Conservation (phyloP, 2,113 vertebrate species). For the Paramisgurnus dabryanus region DNA sequence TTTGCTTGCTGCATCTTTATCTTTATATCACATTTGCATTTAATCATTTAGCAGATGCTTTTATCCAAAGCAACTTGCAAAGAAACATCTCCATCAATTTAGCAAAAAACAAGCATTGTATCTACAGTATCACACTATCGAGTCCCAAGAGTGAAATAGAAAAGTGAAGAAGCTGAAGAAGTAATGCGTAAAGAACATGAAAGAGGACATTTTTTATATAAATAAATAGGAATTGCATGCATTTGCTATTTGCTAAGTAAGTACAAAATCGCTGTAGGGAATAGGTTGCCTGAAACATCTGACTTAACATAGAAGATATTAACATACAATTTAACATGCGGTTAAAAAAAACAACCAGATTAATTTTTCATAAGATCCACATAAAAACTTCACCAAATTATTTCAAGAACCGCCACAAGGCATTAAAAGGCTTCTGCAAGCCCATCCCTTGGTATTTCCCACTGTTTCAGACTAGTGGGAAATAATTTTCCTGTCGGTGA, state of each 20-base stretch:
- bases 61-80: too few relatives aligned
- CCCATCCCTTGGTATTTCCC: not conserved
- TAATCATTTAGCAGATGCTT: too few relatives aligned
- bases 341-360: not conserved
- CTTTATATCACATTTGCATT: not conserved
- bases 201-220: too few relatives aligned
- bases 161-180: too few relatives aligned
- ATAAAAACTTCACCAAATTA: not conserved
- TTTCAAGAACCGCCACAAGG: slow-evolving; percentile 17
- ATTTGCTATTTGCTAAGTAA: not conserved
- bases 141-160: too few relatives aligned
- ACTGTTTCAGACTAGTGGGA: not conserved
- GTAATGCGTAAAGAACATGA: too few relatives aligned
- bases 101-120: too few relatives aligned
- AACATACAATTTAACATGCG: too few relatives aligned
- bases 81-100: too few relatives aligned
- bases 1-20: slow-evolving; percentile 7
- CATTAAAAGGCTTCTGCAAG: slow-evolving; percentile 8
- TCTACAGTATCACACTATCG: too few relatives aligned
- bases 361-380: not conserved
- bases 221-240: too few relatives aligned
- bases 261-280: not conserved
- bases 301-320: not conserved
- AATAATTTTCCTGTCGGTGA: not conserved
- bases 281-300: not conserved